Evolutionary conservation across 2,888 invertebrate genomes (phyloP).

Genomic region (Coenonympha arcania): DNA sequence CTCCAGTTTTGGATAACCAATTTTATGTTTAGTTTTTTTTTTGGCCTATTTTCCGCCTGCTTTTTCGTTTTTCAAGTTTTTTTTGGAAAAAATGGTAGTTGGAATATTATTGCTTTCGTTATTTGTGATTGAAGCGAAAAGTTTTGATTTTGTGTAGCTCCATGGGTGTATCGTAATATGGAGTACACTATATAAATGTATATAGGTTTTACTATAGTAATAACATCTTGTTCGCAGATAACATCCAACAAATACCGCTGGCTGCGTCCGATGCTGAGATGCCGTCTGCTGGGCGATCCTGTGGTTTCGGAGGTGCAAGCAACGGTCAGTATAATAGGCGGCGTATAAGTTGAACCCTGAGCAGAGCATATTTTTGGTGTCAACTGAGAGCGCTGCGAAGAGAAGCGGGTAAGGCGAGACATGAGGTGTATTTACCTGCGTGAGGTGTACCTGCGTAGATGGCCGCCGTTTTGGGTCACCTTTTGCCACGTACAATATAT

Average conservation of each 20-base stretch:
- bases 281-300: slow-evolving; percentile 31
- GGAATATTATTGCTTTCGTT: background rate
- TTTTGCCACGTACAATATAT: too few species aligned
- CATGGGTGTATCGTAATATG: too few species aligned
- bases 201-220: too few species aligned
- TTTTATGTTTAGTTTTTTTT: slow-evolving; percentile 20
- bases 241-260: slow-evolving; percentile 32
- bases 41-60: slow-evolving; percentile 8
- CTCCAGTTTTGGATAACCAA: slow-evolving; percentile 16
- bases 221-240: slow-evolving; percentile 35
- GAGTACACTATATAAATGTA: too few species aligned
- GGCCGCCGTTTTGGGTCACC: too few species aligned
- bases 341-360: too few species aligned
- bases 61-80: background rate
- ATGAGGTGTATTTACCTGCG: too few species aligned
- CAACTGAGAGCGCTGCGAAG: too few species aligned
- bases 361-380: too few species aligned
- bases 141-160: background rate
- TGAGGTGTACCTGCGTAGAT: too few species aligned
- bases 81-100: background rate
- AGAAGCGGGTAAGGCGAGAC: too few species aligned
- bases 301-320: slow-evolving; percentile 36
- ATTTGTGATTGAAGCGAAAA: background rate
- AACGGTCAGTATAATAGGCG: too few species aligned
- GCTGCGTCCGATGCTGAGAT: slow-evolving; percentile 18